Conservation (phyloP, 2,797 vertebrate genomes). For the Sus cebifrons region DNA sequence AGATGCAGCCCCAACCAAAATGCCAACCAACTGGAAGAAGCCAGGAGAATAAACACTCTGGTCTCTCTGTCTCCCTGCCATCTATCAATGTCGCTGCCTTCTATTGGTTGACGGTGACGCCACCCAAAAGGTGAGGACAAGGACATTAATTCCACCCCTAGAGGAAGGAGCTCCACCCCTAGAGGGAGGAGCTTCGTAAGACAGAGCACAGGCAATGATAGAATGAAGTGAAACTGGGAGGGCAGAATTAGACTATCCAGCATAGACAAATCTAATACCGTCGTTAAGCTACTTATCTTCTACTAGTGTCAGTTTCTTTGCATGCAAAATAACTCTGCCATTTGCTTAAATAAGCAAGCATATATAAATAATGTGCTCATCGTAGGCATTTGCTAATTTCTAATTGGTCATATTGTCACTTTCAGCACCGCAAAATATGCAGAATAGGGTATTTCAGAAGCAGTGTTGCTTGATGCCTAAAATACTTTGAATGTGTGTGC, state of each 20-base stretch:
- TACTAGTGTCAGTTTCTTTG: neutral
- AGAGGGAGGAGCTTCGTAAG: neutral
- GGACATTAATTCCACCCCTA: neutral
- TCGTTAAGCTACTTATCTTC: neutral
- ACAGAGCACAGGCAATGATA: neutral
- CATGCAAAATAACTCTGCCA: neutral
- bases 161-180: neutral
- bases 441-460: neutral
- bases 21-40: fast-evolving
- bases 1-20: neutral
- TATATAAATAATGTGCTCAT: neutral
- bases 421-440: neutral
- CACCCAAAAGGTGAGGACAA: neutral
- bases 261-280: neutral
- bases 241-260: neutral
- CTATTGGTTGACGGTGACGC: neutral
- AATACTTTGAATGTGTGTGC: neutral
- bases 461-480: neutral
- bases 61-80: neutral
- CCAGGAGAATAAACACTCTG: neutral
- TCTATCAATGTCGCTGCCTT: neutral
- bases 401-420: neutral
- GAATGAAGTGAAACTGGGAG: neutral
- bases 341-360: neutral
- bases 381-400: neutral